Percentiles rank a stretch among this genome's conserved stretches.
phyloP scores from a whole-genome alignment of 2,888 invertebrate species.

The Harpalus rubripes region DNA sequence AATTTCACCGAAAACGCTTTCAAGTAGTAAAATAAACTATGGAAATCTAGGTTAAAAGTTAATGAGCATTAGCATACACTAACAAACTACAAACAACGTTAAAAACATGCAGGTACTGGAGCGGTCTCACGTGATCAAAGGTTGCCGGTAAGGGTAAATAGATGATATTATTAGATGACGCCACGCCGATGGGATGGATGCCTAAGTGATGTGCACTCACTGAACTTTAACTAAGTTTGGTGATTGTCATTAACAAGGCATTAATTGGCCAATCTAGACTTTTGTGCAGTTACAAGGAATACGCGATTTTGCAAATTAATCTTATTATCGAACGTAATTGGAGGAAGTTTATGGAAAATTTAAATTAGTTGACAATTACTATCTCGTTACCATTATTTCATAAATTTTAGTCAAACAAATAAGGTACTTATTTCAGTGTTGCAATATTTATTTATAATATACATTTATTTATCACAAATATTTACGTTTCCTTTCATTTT shows the following conservation, averaged over 20 bases:
- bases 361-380: neutral
- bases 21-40: too few species aligned
- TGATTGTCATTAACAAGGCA: constrained; percentile 26
- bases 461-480: too few species aligned
- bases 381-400: too few species aligned
- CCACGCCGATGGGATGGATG: neutral
- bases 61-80: neutral
- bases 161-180: constrained; percentile 9
- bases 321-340: neutral
- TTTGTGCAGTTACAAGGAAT: constrained; percentile 12
- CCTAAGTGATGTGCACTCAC: constrained; percentile 18
- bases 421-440: too few species aligned
- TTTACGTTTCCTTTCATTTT: too few species aligned
- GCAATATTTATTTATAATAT: too few species aligned
- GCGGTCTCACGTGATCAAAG: neutral
- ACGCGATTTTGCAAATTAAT: neutral
- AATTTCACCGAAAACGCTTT: neutral
- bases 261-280: constrained; percentile 28
- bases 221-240: constrained; percentile 26
- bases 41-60: neutral
- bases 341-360: neutral
- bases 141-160: neutral
- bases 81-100: neutral
- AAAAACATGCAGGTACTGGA: neutral
- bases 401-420: too few species aligned